phyloP scores from a whole-genome alignment of 2,797 vertebrate species.

The Pipistrellus kuhlii region DNA sequence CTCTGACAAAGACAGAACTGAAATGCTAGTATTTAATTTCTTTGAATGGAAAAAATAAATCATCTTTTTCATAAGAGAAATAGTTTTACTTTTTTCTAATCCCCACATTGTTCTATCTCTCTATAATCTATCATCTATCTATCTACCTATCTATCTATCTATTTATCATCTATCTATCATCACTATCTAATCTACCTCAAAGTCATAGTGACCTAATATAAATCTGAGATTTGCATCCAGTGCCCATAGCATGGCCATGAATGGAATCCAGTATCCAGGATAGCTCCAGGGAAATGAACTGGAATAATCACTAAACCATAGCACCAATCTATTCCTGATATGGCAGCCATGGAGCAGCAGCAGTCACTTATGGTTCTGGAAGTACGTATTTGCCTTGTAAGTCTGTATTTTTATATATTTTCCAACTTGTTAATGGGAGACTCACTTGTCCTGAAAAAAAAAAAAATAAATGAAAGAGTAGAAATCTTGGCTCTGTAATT shows the following conservation, averaged over 20 bases:
- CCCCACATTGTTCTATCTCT: background rate
- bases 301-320: slow-evolving; percentile 92
- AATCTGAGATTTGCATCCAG: background rate
- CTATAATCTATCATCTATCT: background rate
- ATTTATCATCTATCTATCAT: background rate
- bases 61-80: background rate
- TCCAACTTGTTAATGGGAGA: slow-evolving; percentile 93
- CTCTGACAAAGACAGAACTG: background rate
- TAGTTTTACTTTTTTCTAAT: background rate
- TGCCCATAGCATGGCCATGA: background rate
- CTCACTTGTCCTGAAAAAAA: slow-evolving; percentile 91
- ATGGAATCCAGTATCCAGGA: background rate
- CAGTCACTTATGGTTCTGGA: slow-evolving; percentile 92
- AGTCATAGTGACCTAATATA: background rate
- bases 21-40: background rate
- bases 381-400: slow-evolving; percentile 83
- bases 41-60: background rate
- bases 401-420: slow-evolving; percentile 91
- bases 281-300: slow-evolving; percentile 81
- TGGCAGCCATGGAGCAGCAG: slow-evolving; percentile 92
- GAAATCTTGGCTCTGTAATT: background rate
- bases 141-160: background rate
- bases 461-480: background rate
- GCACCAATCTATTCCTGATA: slow-evolving; percentile 92
- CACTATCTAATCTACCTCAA: background rate